A percentile compares a stretch with the other conserved stretches of the same genome.
phyloP scores from a whole-genome alignment of 2,888 invertebrate species.

The Aspidapion aeneum region DNA sequence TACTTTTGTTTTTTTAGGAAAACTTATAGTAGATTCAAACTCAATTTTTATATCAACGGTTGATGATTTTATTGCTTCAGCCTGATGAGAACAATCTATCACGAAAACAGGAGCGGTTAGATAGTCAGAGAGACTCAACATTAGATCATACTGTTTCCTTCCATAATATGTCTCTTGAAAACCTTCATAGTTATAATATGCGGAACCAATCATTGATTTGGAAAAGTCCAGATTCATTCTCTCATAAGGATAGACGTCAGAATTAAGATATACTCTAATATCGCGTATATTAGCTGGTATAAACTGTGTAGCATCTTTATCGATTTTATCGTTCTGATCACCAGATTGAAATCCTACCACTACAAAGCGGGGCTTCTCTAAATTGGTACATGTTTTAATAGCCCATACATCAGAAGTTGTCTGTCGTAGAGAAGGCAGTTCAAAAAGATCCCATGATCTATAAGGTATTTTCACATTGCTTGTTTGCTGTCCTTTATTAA shows the following conservation, averaged over 20 bases:
- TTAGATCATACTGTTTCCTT: too few relatives aligned
- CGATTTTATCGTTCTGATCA: not conserved
- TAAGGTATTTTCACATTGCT: not conserved
- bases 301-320: too few relatives aligned
- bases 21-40: constrained; percentile 28
- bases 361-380: not conserved
- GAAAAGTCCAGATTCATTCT: constrained; percentile 1
- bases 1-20: constrained; percentile 29
- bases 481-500: not conserved
- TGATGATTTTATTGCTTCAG: constrained; percentile 1
- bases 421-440: not conserved
- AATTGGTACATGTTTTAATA: not conserved
- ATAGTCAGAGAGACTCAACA: too few relatives aligned
- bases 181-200: too few relatives aligned
- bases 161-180: too few relatives aligned
- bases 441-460: constrained; percentile 8
- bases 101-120: too few relatives aligned
- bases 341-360: not conserved
- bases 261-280: not conserved
- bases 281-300: not conserved
- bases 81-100: too few relatives aligned
- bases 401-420: not conserved
- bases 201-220: too few relatives aligned
- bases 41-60: constrained; percentile 26
- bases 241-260: not conserved